Evolutionary conservation across 2,888 invertebrate species (phyloP).

Genomic region (Sipunculus nudus): DNA sequence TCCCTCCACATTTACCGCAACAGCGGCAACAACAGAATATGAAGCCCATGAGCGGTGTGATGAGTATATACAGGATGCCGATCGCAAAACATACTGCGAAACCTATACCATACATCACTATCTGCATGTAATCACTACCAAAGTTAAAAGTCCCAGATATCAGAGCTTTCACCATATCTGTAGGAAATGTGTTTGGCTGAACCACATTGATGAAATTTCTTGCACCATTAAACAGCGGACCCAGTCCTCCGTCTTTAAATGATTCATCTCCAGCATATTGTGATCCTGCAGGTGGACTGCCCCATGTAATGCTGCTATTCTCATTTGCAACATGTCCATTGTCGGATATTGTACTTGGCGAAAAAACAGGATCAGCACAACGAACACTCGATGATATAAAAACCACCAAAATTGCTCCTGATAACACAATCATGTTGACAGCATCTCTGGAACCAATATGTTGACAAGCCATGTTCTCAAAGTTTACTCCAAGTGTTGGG

Average conservation of each 20-base stretch:
- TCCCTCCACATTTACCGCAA: slow-evolving; percentile 1
- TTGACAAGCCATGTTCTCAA: no score
- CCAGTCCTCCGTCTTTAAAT: slow-evolving; percentile 43
- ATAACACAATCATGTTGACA: no score
- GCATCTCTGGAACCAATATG: no score
- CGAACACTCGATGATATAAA: no score
- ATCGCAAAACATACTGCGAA: background rate
- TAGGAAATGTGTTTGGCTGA: slow-evolving; percentile 45
- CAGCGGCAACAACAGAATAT: background rate
- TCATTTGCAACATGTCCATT: slow-evolving; percentile 44
- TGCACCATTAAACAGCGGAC: slow-evolving; percentile 40
- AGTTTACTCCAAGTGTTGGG: no score
- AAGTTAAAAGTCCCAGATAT: background rate
- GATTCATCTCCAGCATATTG: slow-evolving; percentile 38
- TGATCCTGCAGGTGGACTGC: slow-evolving; percentile 39
- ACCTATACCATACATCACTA: background rate
- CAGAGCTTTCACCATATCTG: slow-evolving; percentile 29
- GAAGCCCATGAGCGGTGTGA: background rate
- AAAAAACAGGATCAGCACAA: no score
- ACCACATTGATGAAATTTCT: slow-evolving; percentile 48
- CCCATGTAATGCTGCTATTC: slow-evolving; percentile 45
- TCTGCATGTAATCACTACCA: slow-evolving; percentile 1
- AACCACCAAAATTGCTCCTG: no score
- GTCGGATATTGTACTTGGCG: slow-evolving; percentile 30
- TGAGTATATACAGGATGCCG: background rate